Evolutionary conservation across 2,113 vertebrate species (phyloP).

Genomic region (Oxyruncus cristatus): DNA sequence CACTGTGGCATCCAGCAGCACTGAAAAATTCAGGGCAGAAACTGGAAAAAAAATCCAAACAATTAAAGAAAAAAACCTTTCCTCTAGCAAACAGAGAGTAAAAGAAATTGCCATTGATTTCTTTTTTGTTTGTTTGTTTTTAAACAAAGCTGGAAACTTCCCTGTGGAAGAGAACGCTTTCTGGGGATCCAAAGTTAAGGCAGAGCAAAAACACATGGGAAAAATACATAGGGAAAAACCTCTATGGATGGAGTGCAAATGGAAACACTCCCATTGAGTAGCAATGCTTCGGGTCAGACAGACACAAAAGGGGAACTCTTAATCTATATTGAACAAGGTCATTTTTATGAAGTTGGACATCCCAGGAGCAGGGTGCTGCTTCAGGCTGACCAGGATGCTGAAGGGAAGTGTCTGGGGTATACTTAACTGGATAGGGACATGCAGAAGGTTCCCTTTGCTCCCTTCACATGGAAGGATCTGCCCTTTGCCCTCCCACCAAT

Average conservation of each 20-base stretch:
- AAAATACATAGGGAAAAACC: too few relatives aligned
- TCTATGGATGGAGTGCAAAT: background rate
- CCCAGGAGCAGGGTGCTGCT: background rate
- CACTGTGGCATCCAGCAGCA: background rate
- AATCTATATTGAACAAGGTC: accelerated
- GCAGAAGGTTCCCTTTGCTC: background rate
- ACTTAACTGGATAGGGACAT: accelerated
- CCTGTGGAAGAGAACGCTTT: background rate
- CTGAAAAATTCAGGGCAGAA: background rate
- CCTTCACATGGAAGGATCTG: background rate
- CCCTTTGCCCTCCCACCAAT: background rate
- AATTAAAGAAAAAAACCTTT: background rate
- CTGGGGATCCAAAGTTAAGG: background rate
- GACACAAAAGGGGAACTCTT: background rate
- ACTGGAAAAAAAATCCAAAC: background rate
- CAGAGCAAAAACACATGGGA: background rate
- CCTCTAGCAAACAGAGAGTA: background rate
- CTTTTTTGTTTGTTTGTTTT: accelerated
- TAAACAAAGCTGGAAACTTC: background rate
- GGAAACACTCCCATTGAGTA: background rate
- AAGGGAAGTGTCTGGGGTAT: accelerated
- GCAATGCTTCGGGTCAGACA: background rate
- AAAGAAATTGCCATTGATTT: background rate
- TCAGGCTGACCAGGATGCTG: background rate
- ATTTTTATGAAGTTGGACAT: background rate